Evolutionary conservation across 92 coral and sea anemone species (phyloP), one percentile per base, ranked within the genome.

Genomic region (Hydrozoanthus gracilis): DNA sequence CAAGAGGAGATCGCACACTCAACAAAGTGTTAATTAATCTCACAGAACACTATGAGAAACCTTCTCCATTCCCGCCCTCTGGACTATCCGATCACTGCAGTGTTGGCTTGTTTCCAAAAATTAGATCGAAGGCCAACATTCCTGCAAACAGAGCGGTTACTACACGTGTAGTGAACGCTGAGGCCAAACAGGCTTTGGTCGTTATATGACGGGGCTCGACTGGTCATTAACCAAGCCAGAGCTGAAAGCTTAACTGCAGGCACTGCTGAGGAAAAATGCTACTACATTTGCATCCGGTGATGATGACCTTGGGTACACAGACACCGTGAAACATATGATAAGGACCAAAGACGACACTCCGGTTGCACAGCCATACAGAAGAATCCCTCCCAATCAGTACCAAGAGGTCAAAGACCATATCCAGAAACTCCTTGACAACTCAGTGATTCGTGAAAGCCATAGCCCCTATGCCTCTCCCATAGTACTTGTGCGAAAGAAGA

Each of bases 251-350:
- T 45, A 48, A 83, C 77, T 83, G 78, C 78, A 83, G 8, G 77
- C 76, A 45, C 48, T 83, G 65, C 45, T 83, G 78, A 69, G 8
- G 27, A 83, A 68, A 51, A 55, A 83, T 83, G 87, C 87, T 67
- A 48, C 78, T 15, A 78, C 58, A 50, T 83, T 83, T 83, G 54
- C 87, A 13, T 12, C 51, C 17, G 39, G 64, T 47, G 78, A 83
- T 49, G 78, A 67, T 70, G 87, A 83, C 55, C 54, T 83, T 44
- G 87, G 87, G 18, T 83, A 83, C 87, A 66, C 77, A 4, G 87
- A 83, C 20, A 70, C 77, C 14, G 61, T 68, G 13, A 83, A 67
- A 27, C 87, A 83, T 66, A 46, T 8, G 56, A 83, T 83, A 35
- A 68, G 67, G 16, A 83, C 87, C 54, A 61, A 66, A 20, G 87